Percentiles rank a stretch among this genome's conserved stretches.
phyloP scores from a whole-genome alignment of 1,140 invertebrate genomes.

The Orius insidiosus region DNA sequence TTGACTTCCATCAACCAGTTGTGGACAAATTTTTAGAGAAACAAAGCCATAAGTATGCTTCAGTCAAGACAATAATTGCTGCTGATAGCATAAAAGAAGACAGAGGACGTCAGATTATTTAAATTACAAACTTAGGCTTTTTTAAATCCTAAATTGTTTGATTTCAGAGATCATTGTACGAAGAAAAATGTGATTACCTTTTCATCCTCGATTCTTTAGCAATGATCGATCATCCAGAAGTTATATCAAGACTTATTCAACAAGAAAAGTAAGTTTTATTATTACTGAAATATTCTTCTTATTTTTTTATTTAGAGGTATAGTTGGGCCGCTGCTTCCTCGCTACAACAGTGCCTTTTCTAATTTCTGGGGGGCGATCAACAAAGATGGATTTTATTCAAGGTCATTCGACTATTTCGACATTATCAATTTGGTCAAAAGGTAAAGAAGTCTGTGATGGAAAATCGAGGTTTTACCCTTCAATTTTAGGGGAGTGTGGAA shows the following conservation, averaged over 20 bases:
- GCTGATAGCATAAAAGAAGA: too few species aligned
- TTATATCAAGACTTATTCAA: slow-evolving; percentile 61
- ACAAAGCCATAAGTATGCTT: too few species aligned
- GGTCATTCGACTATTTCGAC: slow-evolving; percentile 92
- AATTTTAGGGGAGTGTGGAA: slow-evolving; percentile 86
- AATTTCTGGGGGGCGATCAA: slow-evolving; percentile 97
- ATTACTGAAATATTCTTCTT: slow-evolving; percentile 2
- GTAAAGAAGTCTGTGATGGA: too few species aligned
- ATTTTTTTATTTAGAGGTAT: slow-evolving; percentile 35
- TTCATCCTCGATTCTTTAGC: slow-evolving; percentile 73
- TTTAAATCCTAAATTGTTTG: slow-evolving; percentile 16
- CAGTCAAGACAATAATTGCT: too few species aligned
- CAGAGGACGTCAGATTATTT: not conserved
- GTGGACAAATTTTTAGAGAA: too few species aligned
- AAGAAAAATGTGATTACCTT: slow-evolving; percentile 61
- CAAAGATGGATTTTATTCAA: slow-evolving; percentile 75
- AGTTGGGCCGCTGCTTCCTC: slow-evolving; percentile 69
- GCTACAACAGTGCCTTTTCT: slow-evolving; percentile 78
- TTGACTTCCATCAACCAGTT: too few species aligned
- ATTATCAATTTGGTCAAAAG: slow-evolving; percentile 67
- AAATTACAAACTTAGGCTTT: not conserved
- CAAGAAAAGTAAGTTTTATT: slow-evolving; percentile 38
- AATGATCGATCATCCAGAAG: slow-evolving; percentile 61
- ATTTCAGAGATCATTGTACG: slow-evolving; percentile 56
- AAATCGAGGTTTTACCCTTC: too few species aligned